Evolutionary conservation across 2,797 vertebrate species (phyloP).

Genomic region (Denticeps clupeoides): DNA sequence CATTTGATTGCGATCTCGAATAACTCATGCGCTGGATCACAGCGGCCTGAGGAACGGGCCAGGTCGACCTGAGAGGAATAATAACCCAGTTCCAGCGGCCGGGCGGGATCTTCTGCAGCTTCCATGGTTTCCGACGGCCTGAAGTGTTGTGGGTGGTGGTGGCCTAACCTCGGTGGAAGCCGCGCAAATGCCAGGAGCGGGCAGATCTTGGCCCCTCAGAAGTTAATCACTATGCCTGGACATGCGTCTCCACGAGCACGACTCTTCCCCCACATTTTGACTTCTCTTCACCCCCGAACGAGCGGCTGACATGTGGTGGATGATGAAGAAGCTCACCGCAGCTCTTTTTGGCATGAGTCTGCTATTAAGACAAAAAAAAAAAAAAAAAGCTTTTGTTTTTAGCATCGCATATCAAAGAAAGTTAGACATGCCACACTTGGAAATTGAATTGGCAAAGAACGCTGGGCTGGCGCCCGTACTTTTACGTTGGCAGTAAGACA

Average conservation of each 20-base stretch:
- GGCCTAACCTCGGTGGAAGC: constrained; percentile 18
- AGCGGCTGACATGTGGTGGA: constrained; percentile 11
- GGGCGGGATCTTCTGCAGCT: too few species aligned
- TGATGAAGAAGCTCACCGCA: constrained; percentile 13
- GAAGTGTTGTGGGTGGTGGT: too few species aligned
- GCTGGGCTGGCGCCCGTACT: not conserved
- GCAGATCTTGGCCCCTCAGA: constrained; percentile 30
- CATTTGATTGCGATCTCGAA: constrained; percentile 11
- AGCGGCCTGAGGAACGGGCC: too few species aligned
- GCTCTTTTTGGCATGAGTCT: too few species aligned
- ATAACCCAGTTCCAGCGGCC: too few species aligned
- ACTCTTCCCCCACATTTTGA: too few species aligned
- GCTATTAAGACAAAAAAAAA: too few species aligned
- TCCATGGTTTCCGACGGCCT: too few species aligned
- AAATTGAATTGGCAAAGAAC: constrained; percentile 2
- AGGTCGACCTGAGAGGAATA: too few species aligned
- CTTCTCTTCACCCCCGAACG: constrained; percentile 9
- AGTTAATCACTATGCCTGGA: constrained; percentile 45
- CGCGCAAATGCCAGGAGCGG: constrained; percentile 29
- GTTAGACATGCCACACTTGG: constrained; percentile 3
- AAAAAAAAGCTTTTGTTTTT: too few species aligned
- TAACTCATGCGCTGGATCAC: too few species aligned
- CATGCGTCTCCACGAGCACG: constrained; percentile 45
- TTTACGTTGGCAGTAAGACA: too few species aligned
- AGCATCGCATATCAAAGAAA: constrained; percentile 4